These are phyloP conservation scores for Hydrotaea cyrtoneurina DNA, from an alignment of 2,888 invertebrate genomes.

Conservation along the genomic window DNA sequence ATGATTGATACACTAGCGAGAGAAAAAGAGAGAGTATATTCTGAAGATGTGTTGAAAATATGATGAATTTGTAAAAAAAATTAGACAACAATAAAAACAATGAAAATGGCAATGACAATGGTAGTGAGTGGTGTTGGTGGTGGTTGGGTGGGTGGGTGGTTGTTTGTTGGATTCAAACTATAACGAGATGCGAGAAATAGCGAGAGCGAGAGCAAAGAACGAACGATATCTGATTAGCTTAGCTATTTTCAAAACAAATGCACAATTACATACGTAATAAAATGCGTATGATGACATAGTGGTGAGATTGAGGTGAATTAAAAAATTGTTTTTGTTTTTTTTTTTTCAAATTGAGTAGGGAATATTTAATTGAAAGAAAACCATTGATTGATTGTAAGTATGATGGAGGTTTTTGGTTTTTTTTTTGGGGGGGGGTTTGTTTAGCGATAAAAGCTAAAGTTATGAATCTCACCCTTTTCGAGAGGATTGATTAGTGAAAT, in stretches of 20 bases:
- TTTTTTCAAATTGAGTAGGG: slow-evolving; percentile 25
- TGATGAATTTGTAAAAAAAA: slow-evolving; percentile 39
- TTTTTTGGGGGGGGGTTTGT: slow-evolving; percentile 54
- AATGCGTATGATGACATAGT: slow-evolving; percentile 43
- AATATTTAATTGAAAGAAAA: slow-evolving; percentile 53
- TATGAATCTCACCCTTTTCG: slow-evolving; percentile 76
- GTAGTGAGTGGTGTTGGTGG: slow-evolving; percentile 34
- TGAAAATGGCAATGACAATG: slow-evolving; percentile 39
- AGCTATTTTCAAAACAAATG: slow-evolving; percentile 44
- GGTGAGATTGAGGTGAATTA: slow-evolving; percentile 33
- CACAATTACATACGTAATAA: slow-evolving; percentile 48
- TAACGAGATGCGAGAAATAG: slow-evolving; percentile 23
- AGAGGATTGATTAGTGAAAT: slow-evolving; percentile 66
- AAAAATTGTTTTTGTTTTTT: slow-evolving; percentile 31
- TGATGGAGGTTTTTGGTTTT: slow-evolving; percentile 40
- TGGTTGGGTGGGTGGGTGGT: neutral
- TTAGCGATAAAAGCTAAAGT: slow-evolving; percentile 73
- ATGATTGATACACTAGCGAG: slow-evolving; percentile 19
- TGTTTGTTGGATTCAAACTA: slow-evolving; percentile 12
- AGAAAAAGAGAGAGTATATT: neutral
- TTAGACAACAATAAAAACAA: slow-evolving; percentile 16
- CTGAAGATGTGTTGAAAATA: neutral
- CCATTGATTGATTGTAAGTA: slow-evolving; percentile 51
- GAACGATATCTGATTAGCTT: slow-evolving; percentile 32
- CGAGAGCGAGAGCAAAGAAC: slow-evolving; percentile 26